Evolutionary conservation across 2,797 vertebrate genomes (phyloP).

Genomic region (Vespertilio murinus): DNA sequence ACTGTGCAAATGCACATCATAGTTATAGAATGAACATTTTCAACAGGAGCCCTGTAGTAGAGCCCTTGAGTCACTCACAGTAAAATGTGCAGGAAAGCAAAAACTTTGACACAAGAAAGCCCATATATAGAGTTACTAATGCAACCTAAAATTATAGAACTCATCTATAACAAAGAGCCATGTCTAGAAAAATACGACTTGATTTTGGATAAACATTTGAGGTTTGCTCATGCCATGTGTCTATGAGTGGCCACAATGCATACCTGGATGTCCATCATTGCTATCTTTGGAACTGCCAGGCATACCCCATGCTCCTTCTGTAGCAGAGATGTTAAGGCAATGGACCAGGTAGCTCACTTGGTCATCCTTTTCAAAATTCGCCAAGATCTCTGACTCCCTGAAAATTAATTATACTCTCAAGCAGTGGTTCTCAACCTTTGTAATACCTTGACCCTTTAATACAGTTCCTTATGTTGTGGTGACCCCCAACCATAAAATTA

Average conservation of each 20-base stretch:
- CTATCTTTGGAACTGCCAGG: not conserved
- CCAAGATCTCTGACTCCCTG: not conserved
- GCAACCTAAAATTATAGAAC: not conserved
- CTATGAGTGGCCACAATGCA: not conserved
- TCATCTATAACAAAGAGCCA: not conserved
- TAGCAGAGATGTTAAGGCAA: not conserved
- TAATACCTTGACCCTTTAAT: too few relatives aligned
- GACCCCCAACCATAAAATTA: too few relatives aligned
- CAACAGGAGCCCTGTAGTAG: not conserved
- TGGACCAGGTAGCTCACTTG: not conserved
- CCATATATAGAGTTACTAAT: not conserved
- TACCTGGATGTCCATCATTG: too few relatives aligned
- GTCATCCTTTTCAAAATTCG: not conserved
- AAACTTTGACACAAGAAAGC: slow-evolving; percentile 7
- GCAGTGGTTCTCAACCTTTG: too few relatives aligned
- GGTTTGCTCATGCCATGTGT: not conserved
- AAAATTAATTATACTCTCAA: not conserved
- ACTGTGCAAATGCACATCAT: slow-evolving; percentile 4
- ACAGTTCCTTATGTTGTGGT: too few relatives aligned
- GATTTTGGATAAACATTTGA: not conserved
- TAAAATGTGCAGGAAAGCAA: slow-evolving; percentile 34
- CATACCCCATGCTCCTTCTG: not conserved
- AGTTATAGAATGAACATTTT: not conserved
- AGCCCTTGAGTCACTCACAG: too few relatives aligned
- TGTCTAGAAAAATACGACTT: not conserved